Conservation (phyloP, 2,797 vertebrate genomes). For the Epinephelus coioides region DNA sequence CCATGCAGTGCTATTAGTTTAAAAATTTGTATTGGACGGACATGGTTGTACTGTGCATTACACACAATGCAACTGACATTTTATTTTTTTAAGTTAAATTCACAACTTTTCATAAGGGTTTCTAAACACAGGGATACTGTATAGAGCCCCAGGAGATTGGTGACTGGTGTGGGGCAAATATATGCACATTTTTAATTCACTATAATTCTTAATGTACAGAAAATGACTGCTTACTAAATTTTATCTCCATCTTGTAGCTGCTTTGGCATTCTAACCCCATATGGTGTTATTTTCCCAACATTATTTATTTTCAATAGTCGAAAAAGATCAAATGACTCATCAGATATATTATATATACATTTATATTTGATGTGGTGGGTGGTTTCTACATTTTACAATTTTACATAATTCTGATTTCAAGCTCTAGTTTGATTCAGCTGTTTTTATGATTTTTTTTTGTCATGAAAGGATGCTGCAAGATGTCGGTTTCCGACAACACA, state of each 20-base stretch:
- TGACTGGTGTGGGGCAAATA: neutral
- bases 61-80: neutral
- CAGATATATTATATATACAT: neutral
- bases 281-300: too few relatives aligned
- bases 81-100: neutral
- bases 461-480: constrained; percentile 45
- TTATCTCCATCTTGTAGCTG: too few relatives aligned
- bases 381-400: constrained; percentile 30
- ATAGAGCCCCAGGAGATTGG: neutral
- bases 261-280: too few relatives aligned
- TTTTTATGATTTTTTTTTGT: constrained; percentile 35
- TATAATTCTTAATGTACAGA: neutral
- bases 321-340: constrained; percentile 11
- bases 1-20: constrained; percentile 23
- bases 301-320: too few relatives aligned
- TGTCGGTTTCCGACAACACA: constrained; percentile 61
- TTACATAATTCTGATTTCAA: constrained; percentile 36
- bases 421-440: constrained; percentile 48
- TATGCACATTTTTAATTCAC: neutral
- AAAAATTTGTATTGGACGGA: constrained; percentile 13
- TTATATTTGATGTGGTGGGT: constrained; percentile 21
- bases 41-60: neutral
- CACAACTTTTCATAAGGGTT: neutral
- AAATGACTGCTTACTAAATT: neutral
- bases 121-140: neutral